Evolutionary conservation across 64 coral and sea anemone genomes (phyloP).

Genomic region (Hydrozoanthus tunicans): DNA sequence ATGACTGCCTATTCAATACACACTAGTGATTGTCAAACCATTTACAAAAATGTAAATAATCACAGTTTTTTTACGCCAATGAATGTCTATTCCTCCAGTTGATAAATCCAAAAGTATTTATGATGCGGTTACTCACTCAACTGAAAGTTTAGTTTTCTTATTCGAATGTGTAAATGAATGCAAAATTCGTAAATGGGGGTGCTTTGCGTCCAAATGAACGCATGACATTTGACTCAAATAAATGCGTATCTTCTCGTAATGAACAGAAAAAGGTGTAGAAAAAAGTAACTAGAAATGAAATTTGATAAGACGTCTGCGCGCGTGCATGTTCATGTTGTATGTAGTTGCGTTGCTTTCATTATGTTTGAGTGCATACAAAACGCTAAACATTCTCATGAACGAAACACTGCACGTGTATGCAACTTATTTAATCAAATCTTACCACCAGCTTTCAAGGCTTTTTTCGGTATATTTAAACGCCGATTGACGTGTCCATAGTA

Average conservation of each 20-base stretch:
- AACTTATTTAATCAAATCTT: background rate
- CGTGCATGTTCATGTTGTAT: too few species aligned
- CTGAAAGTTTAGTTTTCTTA: conserved; percentile 14
- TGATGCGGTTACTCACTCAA: background rate
- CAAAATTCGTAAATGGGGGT: too few species aligned
- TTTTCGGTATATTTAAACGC: background rate
- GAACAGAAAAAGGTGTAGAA: too few species aligned
- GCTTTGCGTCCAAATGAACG: background rate
- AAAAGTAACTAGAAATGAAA: too few species aligned
- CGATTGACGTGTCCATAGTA: background rate
- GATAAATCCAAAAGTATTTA: background rate
- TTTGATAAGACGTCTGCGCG: too few species aligned
- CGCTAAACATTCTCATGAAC: background rate
- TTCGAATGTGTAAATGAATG: background rate
- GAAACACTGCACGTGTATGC: background rate
- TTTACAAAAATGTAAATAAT: conserved; percentile 10
- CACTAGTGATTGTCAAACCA: background rate
- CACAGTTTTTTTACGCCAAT: background rate
- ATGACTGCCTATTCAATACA: background rate
- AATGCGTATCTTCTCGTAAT: too few species aligned
- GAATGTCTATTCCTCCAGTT: conserved; percentile 10
- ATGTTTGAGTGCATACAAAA: background rate
- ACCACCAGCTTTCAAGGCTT: conserved; percentile 17
- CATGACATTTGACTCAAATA: too few species aligned
- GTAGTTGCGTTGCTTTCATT: background rate